These are phyloP conservation scores for Micropoecilia bifurca DNA, from an alignment of 2,797 vertebrate species.

Conservation along the genomic window DNA sequence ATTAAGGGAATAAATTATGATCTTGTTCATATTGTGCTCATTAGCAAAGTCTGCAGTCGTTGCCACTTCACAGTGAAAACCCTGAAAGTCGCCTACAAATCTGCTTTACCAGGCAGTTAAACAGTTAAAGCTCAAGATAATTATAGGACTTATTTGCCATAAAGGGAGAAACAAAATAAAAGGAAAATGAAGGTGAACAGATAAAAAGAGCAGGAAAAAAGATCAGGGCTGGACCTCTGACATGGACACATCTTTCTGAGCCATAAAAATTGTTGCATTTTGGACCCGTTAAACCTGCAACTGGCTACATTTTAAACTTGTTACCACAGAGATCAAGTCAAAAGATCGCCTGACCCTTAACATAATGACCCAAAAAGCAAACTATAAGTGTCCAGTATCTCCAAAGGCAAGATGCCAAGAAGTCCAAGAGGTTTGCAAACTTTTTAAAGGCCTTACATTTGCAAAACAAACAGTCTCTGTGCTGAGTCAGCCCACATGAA, in stretches of 20 bases:
- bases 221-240: conserved; percentile 1
- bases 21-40: neutral
- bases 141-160: neutral
- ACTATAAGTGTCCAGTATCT: neutral
- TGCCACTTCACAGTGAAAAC: neutral
- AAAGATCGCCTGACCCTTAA: neutral
- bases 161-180: neutral
- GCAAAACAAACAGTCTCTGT: neutral
- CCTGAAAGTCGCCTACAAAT: neutral
- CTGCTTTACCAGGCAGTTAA: neutral
- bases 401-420: neutral
- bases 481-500: neutral
- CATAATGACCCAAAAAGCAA: neutral
- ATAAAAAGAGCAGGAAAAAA: neutral
- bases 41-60: neutral
- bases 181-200: neutral
- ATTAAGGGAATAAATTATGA: neutral
- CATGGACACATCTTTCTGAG: neutral
- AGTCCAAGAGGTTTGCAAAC: neutral
- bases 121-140: neutral
- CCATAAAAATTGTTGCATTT: neutral
- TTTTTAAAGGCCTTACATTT: neutral
- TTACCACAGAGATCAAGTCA: neutral
- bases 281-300: neutral
- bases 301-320: neutral